These are phyloP conservation scores for Chloropsis hardwickii DNA, from an alignment of 2,113 vertebrate species.

Conservation along the genomic window DNA sequence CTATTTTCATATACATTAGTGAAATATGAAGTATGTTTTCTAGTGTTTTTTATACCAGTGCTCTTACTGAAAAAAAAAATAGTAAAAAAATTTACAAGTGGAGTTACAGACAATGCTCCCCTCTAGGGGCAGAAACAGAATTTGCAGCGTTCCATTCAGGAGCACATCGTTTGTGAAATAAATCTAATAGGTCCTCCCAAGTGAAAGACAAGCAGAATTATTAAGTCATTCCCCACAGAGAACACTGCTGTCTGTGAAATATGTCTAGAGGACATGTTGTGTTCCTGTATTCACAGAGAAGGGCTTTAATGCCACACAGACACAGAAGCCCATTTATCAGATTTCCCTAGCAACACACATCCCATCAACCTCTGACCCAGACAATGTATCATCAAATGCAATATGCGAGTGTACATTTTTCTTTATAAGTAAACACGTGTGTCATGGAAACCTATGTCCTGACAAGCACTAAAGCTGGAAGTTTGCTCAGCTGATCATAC, in stretches of 20 bases:
- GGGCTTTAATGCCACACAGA: background rate
- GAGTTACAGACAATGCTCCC: constrained; percentile 15
- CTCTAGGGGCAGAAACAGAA: constrained; percentile 37
- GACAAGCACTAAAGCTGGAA: constrained; percentile 22
- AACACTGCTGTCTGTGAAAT: background rate
- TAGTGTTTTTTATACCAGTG: background rate
- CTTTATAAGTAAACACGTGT: background rate
- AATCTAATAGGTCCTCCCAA: background rate
- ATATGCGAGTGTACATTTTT: background rate
- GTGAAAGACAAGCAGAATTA: background rate
- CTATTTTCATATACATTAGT: background rate
- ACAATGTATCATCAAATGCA: background rate
- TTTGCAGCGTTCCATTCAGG: background rate
- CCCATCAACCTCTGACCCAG: background rate
- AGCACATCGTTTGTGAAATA: accelerated
- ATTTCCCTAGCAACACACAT: background rate
- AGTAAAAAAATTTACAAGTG: background rate
- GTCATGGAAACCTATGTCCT: background rate
- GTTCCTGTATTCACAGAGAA: background rate
- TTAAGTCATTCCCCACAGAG: background rate
- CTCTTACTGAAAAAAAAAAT: background rate
- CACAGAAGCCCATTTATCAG: background rate
- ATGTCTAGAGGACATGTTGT: background rate
- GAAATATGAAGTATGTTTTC: background rate
- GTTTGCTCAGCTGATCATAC: background rate